These are phyloP conservation scores for Heterodera filipjevi DNA, from an alignment of 2,888 invertebrate species.

Conservation along the genomic window DNA sequence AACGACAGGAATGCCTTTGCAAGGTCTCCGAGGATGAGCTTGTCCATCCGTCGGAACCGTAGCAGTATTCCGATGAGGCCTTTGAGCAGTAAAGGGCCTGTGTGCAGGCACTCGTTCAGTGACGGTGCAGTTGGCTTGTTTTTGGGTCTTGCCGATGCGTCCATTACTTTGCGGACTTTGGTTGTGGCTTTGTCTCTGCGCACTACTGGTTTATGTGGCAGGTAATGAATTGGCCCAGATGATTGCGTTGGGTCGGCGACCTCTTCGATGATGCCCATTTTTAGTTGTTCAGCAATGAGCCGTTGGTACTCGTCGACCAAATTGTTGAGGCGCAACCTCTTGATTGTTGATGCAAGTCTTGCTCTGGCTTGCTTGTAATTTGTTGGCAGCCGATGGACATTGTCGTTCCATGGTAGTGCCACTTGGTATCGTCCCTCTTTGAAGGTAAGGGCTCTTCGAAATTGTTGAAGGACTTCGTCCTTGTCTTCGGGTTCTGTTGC, in stretches of 20 bases:
- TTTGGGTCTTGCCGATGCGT: neutral
- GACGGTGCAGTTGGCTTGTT: conserved; percentile 5
- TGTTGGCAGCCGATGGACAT: conserved; percentile 7
- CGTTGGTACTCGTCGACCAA: conserved; percentile 5
- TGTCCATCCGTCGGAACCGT: no score
- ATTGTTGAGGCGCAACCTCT: neutral
- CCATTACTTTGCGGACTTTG: conserved; percentile 3
- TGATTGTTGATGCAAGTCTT: conserved; percentile 1
- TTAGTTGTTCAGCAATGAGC: neutral
- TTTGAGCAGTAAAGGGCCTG: no score
- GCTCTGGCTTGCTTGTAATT: no score
- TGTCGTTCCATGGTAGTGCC: conserved; percentile 1
- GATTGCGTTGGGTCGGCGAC: no score
- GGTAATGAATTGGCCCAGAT: no score
- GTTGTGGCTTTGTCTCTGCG: neutral
- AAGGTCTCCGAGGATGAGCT: no score
- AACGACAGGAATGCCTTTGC: no score
- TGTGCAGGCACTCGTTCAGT: neutral
- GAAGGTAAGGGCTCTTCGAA: neutral
- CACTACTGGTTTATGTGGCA: no score
- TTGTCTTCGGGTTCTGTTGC: neutral
- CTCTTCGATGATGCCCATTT: neutral
- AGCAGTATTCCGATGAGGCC: no score
- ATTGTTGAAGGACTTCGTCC: conserved; percentile 10
- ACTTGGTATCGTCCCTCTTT: conserved; percentile 15